phyloP scores from a whole-genome alignment of 1,140 invertebrate species.

The Papilio machaon region DNA sequence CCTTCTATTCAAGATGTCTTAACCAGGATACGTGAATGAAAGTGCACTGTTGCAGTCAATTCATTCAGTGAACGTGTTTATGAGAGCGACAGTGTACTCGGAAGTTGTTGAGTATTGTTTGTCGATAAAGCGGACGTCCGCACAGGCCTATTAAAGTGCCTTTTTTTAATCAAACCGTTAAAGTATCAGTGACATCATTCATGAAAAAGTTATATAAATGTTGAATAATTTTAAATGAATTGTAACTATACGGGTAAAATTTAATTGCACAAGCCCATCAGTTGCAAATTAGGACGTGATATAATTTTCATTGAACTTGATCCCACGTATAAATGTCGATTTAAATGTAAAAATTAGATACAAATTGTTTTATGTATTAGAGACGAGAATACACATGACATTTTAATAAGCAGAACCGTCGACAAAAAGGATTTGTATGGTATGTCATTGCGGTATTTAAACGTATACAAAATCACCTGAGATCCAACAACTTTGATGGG shows the following conservation, averaged over 20 bases:
- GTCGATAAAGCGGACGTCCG: constrained; percentile 53
- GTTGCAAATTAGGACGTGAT: not conserved
- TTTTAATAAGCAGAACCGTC: not conserved
- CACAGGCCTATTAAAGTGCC: constrained; percentile 25
- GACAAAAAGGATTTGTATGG: constrained; percentile 17
- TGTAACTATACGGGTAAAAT: not conserved
- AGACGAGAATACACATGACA: not conserved
- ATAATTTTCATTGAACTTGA: not conserved
- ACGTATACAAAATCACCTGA: not conserved
- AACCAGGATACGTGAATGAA: constrained; percentile 62
- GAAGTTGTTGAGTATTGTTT: constrained; percentile 49
- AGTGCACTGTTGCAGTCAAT: constrained; percentile 60
- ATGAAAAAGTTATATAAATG: not conserved
- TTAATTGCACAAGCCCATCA: not conserved
- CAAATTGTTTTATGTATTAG: not conserved
- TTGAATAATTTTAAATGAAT: not conserved
- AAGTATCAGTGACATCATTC: not conserved
- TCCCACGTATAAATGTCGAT: not conserved
- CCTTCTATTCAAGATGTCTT: constrained; percentile 58
- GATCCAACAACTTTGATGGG: not conserved
- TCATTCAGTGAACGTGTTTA: constrained; percentile 54
- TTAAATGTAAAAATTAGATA: not conserved
- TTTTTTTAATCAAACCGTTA: constrained; percentile 32
- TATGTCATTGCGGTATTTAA: not conserved
- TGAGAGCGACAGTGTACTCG: constrained; percentile 49